phyloP scores from a whole-genome alignment of 1,140 invertebrate species.

The Lamellibrachia luymesi region DNA sequence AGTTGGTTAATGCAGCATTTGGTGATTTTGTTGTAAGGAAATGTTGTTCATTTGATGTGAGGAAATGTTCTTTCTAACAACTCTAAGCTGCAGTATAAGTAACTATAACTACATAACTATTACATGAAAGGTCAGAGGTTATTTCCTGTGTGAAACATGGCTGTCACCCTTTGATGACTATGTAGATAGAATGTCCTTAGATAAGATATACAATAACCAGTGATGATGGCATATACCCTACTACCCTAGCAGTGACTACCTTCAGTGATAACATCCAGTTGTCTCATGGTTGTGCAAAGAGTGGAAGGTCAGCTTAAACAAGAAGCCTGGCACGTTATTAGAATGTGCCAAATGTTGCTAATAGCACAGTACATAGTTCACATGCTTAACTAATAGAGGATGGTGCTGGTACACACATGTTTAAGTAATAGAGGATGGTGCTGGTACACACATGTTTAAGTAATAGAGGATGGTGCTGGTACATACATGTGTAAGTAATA shows the following conservation, averaged over 20 bases:
- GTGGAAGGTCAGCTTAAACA: neutral
- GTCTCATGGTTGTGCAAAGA: too few relatives aligned
- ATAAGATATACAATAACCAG: neutral
- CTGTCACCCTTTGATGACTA: neutral
- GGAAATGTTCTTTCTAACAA: neutral
- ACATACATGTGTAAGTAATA: too few relatives aligned
- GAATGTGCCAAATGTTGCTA: neutral
- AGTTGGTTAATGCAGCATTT: neutral
- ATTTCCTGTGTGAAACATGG: neutral
- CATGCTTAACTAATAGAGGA: too few relatives aligned
- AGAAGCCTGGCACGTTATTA: neutral
- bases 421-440: too few relatives aligned
- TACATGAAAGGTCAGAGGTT: neutral
- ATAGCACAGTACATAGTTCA: neutral
- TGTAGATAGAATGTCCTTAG: neutral
- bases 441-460: too few relatives aligned
- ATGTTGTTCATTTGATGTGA: neutral
- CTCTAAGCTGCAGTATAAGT: too few relatives aligned
- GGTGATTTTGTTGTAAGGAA: neutral
- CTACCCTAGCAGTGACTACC: neutral
- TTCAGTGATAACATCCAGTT: too few relatives aligned
- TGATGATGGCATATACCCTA: neutral
- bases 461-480: too few relatives aligned
- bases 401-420: too few relatives aligned
- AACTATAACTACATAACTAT: too few relatives aligned